A percentile compares a stretch with the other conserved stretches of the same genome.
Evolutionary conservation across 2,888 invertebrate genomes (phyloP).

Genomic region (Ferdinandea cuprea): DNA sequence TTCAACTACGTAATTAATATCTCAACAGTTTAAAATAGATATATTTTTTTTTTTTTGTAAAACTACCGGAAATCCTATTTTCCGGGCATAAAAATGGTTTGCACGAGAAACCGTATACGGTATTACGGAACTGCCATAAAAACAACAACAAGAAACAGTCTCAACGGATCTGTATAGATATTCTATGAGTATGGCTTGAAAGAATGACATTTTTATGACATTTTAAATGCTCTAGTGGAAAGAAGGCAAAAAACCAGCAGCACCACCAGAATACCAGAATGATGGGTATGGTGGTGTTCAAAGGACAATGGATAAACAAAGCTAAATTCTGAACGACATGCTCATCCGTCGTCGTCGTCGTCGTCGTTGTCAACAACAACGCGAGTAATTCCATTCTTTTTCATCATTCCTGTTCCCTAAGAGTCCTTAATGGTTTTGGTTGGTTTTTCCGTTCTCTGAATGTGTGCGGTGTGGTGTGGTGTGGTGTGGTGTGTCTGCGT

Average conservation of each 20-base stretch:
- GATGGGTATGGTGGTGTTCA: conserved; percentile 21
- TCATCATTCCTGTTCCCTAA: conserved; percentile 34
- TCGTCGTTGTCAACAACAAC: conserved; percentile 22
- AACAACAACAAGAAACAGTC: conserved; percentile 2
- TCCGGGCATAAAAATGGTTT: conserved; percentile 1
- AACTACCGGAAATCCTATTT: conserved; percentile 19
- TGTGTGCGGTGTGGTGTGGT: conserved; percentile 18
- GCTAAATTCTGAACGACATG: conserved; percentile 48
- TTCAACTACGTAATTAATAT: conserved; percentile 50
- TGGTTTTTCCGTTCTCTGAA: conserved; percentile 41
- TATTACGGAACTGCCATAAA: conserved; percentile 28
- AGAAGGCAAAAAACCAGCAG: conserved; percentile 10
- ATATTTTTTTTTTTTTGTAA: conserved; percentile 7
- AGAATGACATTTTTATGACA: conserved; percentile 65
- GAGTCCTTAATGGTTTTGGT: conserved; percentile 58
- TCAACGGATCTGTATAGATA: neutral
- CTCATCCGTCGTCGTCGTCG: conserved; percentile 33
- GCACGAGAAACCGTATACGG: conserved; percentile 6
- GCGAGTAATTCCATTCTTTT: conserved; percentile 33
- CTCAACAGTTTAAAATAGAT: conserved; percentile 37
- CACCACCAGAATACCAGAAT: neutral
- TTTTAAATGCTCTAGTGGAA: conserved; percentile 59
- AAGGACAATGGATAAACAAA: conserved; percentile 54
- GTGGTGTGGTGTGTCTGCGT: conserved; percentile 21
- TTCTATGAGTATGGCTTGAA: conserved; percentile 7